Evolutionary conservation across 2,113 vertebrate species (phyloP), one percentile per base, ranked within the genome.

Genomic region (Nannobrachium achirus): DNA sequence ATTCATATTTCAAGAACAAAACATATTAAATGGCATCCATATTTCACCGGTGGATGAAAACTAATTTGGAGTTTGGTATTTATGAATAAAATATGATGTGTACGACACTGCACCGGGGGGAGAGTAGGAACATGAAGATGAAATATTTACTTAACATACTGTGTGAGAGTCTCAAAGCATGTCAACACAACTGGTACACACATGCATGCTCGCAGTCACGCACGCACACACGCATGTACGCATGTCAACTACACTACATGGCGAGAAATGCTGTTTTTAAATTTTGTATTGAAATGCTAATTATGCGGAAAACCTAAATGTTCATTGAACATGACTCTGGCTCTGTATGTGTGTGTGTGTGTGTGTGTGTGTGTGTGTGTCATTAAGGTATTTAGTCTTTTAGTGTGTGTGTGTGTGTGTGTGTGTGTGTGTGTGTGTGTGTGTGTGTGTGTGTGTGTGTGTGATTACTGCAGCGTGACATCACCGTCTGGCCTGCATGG

Each of bases 11-110:
- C 83, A 90, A 83, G 9, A 85, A 88, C 73, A 25, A 80, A 88
- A 86, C 80, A 86, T 53, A 81, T 71, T 86, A 90, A 89, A 93
- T 90, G 85, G 86, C 88, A 88, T 82, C 90, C 89, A 89, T 90
- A 88, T 90, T 91, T 92, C 83, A 90, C 83, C 8, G 84, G 87
- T 82, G 70, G 68, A 78, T 70, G 84, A 83, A 91, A 84, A 87
- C 82, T 90, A 85, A 91, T 91, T 91, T 91, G 82, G 78, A 77
- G 76, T 81, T 84, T 84, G 89, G 84, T 89, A 87, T 91, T 89
- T 85, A 91, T 93, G 86, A 93, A 93, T 93, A 92, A 93, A 92
- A 91, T 66, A 93, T 93, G 73, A 68, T 9, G 63, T 66, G 61
- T 89, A 91, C 85, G 75, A 90, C 20, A 89, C 87, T 88, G 86